phyloP scores from a whole-genome alignment of 1,140 invertebrate genomes.

The Himalopsyche phryganea region DNA sequence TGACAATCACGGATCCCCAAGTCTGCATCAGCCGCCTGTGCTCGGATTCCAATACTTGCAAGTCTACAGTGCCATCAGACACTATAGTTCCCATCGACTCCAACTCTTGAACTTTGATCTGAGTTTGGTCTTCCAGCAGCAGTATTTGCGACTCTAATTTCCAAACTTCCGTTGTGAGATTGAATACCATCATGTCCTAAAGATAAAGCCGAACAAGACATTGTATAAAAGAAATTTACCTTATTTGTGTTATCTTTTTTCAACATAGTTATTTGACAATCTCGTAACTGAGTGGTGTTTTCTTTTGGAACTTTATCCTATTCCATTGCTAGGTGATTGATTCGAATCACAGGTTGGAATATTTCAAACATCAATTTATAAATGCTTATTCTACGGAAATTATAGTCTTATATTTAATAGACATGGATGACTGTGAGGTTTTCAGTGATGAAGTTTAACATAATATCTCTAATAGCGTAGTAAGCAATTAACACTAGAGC shows the following conservation, averaged over 20 bases:
- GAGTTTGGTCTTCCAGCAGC: conserved; percentile 52
- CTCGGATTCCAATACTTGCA: conserved; percentile 67
- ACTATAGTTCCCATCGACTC: conserved; percentile 52
- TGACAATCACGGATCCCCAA: conserved; percentile 69
- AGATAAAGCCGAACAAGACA: conserved; percentile 19
- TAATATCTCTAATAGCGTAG: no score
- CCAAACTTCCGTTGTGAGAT: conserved; percentile 55
- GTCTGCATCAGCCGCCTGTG: conserved; percentile 62
- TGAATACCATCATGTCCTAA: conserved; percentile 53
- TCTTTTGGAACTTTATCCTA: no score
- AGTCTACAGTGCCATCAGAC: conserved; percentile 62
- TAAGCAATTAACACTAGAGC: no score
- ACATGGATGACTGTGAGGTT: no score
- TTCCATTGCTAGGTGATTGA: no score
- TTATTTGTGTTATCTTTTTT: not conserved
- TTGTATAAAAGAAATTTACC: not conserved
- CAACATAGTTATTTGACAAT: no score
- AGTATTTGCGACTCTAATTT: conserved; percentile 52
- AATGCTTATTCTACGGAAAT: no score
- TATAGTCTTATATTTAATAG: no score
- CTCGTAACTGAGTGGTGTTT: no score
- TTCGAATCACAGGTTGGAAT: no score
- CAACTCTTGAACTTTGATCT: conserved; percentile 53
- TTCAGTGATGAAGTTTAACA: no score
- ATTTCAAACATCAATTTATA: no score